Base-by-base conservation (phyloP, 2,888 invertebrate genomes). In the Eupithecia exiguata region DNA sequence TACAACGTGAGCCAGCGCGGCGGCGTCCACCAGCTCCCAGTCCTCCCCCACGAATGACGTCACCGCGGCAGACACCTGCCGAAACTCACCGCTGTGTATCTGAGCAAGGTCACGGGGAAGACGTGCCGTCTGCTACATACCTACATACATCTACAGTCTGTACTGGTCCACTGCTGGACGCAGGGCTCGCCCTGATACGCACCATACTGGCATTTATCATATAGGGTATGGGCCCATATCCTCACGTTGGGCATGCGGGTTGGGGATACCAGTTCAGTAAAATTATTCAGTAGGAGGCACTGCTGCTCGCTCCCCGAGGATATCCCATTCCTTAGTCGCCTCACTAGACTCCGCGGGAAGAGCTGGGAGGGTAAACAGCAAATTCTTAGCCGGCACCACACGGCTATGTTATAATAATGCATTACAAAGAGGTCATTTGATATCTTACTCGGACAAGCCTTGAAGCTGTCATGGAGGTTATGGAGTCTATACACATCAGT, bases 1-100 rank as follows among this genome's bases (percentile, higher is more conserved):
- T 93, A 93, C 93, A 77, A 66, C 7, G 40, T 66, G 66, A n/a
- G 66, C 38, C n/a, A 86, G 75, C 82, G 46, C 63, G 25, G 84
- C 72, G 25, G 81, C 81, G 68, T 92, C 92, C 74, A 93, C 79
- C 81, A 93, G 79, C 86, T 90, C 87, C 93, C 93, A 94, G 85
- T 94, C 88, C 68, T 86, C 89, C 72, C 88, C 90, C 68, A 82
- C 86, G 84, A 86, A 84, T 75, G 92, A 87, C 43, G 89, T 80
- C 74, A 87, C 87, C 77, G 86, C 83, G 74, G 78, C 78, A 74
- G 77, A 77, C 78, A 87, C 87, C 89, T 89, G 85, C 71, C 79
- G 79, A 82, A 75, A 80, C 80, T 78, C 77, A 77, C 66, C 61
- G 67, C 38, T 62, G 61, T 58, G 12, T 38, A 62, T 53, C 43